Base-by-base conservation (phyloP, 1,140 invertebrate species). In the Brevipalpus yothersi region DNA sequence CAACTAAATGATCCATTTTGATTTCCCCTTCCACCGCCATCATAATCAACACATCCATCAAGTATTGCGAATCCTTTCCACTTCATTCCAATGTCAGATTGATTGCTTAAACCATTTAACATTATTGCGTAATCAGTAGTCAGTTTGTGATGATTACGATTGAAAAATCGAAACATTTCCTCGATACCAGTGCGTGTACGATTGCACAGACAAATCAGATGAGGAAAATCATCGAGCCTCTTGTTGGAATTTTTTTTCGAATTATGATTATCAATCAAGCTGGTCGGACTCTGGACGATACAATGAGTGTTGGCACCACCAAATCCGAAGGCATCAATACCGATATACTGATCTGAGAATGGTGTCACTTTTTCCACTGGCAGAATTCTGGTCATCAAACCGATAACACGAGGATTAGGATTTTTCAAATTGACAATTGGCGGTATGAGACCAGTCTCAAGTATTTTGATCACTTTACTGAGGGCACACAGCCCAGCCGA, bases 131-230 rank as follows among this genome's bases (percentile, higher is more conserved):
- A 31, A 31, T 31, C 31, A 31, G 31, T 5, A 31, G 31, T 31
- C 31, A 31, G 81, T 68, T 86, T 82, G 4, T 77, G 75, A 56
- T 91, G 90, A 54, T 80, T 78, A 42, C 76, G 78, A 69, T 82
- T 92, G 88, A 51, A 19, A 51, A 17, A 51, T n/a, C 17, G 12
- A 13, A 17, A 1, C 49, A 51, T 51, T n/a, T 17, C n/a, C 21
- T 17, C 21, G 82, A 82, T 11, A 92, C 93, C 91, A 95, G 95
- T 43, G 91, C 92, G 53, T 88, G 84, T 72, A 91, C 96, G 47
- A 95, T 76, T 71, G 79, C 94, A 41, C 31, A 63, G 19, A 61
- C 23, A 41, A 58, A 58, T 15, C 53, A 31, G 17, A 10, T 15
- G 12, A 19, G n/a, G 12, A n/a, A n/a, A 51, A 51, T 2, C 2